A percentile compares a stretch with the other conserved stretches of the same genome.
Conservation (phyloP, 2,113 vertebrate genomes). For the Spea bombifrons region DNA sequence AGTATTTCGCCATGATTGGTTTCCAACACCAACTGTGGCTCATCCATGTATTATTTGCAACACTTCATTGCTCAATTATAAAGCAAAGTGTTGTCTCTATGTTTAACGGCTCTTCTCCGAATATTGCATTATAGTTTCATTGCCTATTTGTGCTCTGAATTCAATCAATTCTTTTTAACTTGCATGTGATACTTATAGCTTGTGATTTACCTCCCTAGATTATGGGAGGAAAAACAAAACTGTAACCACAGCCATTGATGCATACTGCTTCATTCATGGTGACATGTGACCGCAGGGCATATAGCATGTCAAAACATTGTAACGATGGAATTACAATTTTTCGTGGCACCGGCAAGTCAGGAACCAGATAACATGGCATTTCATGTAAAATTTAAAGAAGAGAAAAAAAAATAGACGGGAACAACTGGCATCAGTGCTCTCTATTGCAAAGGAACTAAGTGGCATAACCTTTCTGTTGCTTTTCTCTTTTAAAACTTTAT, state of each 20-base stretch:
- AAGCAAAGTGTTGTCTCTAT: not conserved
- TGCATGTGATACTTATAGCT: not conserved
- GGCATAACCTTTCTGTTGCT: too few relatives aligned
- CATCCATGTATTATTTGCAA: not conserved
- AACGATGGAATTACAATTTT: conserved; percentile 28
- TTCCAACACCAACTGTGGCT: not conserved
- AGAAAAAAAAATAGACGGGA: conserved; percentile 1
- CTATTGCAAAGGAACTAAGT: not conserved
- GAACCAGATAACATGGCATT: conserved; percentile 31
- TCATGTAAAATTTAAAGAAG: conserved; percentile 17
- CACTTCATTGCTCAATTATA: not conserved
- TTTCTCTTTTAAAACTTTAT: too few relatives aligned
- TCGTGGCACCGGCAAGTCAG: conserved; percentile 13
- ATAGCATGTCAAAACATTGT: conserved; percentile 40
- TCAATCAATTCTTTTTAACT: conserved; percentile 12
- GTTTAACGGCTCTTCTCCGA: not conserved
- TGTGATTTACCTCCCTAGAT: conserved; percentile 24
- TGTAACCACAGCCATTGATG: conserved; percentile 20
- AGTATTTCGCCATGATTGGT: too few relatives aligned
- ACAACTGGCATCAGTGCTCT: not conserved
- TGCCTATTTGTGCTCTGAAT: not conserved
- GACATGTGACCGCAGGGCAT: conserved; percentile 29
- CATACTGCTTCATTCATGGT: conserved; percentile 14
- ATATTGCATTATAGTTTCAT: not conserved
- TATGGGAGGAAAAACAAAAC: conserved; percentile 30